Base-by-base conservation (phyloP, 92 coral and sea anemone species). In the Meandrina meandrites region DNA sequence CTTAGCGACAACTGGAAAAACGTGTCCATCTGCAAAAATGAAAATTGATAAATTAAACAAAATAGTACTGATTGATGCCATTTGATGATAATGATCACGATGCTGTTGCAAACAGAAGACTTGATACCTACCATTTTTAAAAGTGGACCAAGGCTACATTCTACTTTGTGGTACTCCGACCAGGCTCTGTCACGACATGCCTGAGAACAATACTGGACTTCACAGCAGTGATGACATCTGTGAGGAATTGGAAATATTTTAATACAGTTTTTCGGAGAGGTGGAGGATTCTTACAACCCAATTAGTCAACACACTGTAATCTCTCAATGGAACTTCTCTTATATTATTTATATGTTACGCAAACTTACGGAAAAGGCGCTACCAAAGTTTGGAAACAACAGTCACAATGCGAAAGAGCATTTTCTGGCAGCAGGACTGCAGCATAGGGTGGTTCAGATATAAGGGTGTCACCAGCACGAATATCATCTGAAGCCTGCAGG, bases 391-490 rank as follows among this genome's bases (percentile, higher is more conserved):
- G 90, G 77, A 93, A 95, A 78, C 99, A 97, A 68, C 88, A 87
- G 53, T 92, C 94, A 72, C 99, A 97, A 82, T 97, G 98, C 64
- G 93, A 92, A 34, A 82, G 87, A 37, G 89, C 37, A 83, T 95
- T 97, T 82, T 95, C 97, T 84, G 92, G 92, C 17, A 91, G 84
- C 69, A 95, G 93, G 11, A 97, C 98, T 58, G 98, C 98, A 36
- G 99, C 96, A 84, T 90, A 97, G 1, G 97, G 98, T 51, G 91
- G 87, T 74, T 97, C 99, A 58, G 98, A 90, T 66, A 97, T 96
- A 36, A 97, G 94, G 16, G 95, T 94, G 76, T 97, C 98, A 1
- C 99, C 99, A 30, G 99, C 99, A 86, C 95, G 96, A 75, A 97
- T 97, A 68, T 90, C 93, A 75, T 86, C 93, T 34, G 92, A 92